phyloP scores from a whole-genome alignment of 2,113 vertebrate genomes.

The Piaya cayana region DNA sequence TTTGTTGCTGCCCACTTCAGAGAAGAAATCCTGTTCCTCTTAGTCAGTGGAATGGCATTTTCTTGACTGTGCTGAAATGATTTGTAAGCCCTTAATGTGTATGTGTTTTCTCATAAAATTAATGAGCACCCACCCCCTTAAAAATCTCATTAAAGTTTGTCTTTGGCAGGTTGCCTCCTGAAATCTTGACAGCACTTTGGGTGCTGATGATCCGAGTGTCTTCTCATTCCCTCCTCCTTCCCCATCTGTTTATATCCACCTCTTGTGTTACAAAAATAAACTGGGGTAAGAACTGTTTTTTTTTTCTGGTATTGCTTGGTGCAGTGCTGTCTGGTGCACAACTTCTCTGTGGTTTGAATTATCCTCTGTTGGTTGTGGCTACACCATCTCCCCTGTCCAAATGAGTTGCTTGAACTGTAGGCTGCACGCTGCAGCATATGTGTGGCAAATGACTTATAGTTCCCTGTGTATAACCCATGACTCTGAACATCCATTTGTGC shows the following conservation, averaged over 20 bases:
- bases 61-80: neutral
- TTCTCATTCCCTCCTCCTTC: slow-evolving; percentile 61
- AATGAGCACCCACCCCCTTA: slow-evolving; percentile 27
- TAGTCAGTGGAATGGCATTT: neutral
- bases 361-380: neutral
- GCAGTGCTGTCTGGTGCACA: neutral
- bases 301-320: neutral
- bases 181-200: slow-evolving; percentile 44
- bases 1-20: neutral
- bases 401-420: neutral
- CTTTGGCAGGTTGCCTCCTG: slow-evolving; percentile 47
- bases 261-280: slow-evolving; percentile 43
- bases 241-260: slow-evolving; percentile 56
- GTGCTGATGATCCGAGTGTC: neutral
- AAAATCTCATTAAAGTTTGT: slow-evolving; percentile 43
- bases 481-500: neutral
- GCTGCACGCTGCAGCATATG: neutral
- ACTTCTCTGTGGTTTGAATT: neutral
- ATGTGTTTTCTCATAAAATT: slow-evolving; percentile 36
- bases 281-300: neutral
- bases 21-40: neutral
- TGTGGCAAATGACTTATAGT: accelerated
- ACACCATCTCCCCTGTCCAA: neutral
- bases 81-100: slow-evolving; percentile 26
- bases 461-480: neutral